A percentile compares a stretch with the other conserved stretches of the same genome.
These are phyloP conservation scores for Pristionchus entomophagus DNA, from an alignment of 2,888 invertebrate species.

Conservation along the genomic window DNA sequence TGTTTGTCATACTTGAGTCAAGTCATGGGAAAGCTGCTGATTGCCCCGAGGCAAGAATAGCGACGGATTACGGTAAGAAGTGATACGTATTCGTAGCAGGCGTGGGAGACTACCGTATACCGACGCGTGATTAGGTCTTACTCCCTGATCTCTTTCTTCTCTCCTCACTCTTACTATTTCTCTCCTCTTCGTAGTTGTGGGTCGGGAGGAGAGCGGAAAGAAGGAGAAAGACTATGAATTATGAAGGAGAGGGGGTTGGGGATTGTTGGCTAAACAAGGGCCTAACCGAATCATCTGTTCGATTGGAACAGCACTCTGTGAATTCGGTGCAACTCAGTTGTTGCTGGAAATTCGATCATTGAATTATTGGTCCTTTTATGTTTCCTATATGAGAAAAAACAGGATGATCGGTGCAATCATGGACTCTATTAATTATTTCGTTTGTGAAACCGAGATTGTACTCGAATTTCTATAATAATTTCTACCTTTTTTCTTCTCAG, in stretches of 20 bases:
- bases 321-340: background rate
- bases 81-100: conserved; percentile 4
- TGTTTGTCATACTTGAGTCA: conserved; percentile 15
- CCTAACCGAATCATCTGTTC: no score
- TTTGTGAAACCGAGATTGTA: no score
- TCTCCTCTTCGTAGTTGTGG: background rate
- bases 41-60: conserved; percentile 15
- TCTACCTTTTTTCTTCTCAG: conserved; percentile 69
- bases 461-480: background rate
- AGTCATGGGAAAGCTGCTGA: conserved; percentile 34
- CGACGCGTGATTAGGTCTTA: background rate
- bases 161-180: background rate
- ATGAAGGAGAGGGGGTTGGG: background rate
- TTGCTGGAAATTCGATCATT: background rate
- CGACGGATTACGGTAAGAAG: background rate
- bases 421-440: no score
- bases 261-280: no score
- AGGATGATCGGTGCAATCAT: no score
- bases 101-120: conserved; percentile 12
- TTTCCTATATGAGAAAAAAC: no score
- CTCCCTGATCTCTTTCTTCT: background rate
- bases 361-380: no score
- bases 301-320: background rate
- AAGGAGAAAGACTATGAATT: conserved; percentile 7
- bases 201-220: background rate